Conservation (phyloP, 2,797 vertebrate species). For the Characodon lateralis region DNA sequence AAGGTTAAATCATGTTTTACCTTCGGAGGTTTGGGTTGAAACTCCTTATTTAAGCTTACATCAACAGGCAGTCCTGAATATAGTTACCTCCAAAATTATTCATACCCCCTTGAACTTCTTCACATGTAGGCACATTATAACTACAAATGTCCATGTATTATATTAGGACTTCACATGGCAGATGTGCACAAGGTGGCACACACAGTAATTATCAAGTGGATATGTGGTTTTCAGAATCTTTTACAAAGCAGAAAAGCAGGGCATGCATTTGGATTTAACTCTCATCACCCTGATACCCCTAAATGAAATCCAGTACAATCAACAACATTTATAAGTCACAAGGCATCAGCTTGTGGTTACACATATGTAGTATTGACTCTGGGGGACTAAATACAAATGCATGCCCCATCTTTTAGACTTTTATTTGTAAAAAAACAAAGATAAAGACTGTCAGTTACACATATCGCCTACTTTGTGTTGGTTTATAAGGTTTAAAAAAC, state of each 20-base stretch:
- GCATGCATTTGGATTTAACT: too few species aligned
- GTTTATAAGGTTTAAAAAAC: slow-evolving; percentile 43
- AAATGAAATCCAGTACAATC: not conserved
- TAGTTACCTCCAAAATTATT: not conserved
- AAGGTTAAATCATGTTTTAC: not conserved
- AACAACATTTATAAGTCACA: not conserved
- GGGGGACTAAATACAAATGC: not conserved
- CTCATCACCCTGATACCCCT: not conserved
- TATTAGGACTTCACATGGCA: not conserved
- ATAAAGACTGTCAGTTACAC: not conserved
- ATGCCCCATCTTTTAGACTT: not conserved
- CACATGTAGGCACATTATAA: not conserved
- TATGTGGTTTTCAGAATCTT: not conserved
- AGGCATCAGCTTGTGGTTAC: not conserved
- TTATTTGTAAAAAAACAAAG: not conserved
- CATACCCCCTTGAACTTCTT: not conserved
- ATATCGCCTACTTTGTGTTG: not conserved
- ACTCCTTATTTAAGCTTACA: not conserved
- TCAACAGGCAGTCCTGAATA: not conserved
- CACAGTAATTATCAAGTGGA: not conserved
- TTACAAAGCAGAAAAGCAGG: not conserved
- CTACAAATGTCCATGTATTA: not conserved
- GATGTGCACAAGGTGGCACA: not conserved
- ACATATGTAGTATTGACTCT: not conserved
- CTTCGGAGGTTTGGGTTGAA: not conserved